Base-by-base conservation (phyloP, 2,888 invertebrate species). In the Drosophila yooni region DNA sequence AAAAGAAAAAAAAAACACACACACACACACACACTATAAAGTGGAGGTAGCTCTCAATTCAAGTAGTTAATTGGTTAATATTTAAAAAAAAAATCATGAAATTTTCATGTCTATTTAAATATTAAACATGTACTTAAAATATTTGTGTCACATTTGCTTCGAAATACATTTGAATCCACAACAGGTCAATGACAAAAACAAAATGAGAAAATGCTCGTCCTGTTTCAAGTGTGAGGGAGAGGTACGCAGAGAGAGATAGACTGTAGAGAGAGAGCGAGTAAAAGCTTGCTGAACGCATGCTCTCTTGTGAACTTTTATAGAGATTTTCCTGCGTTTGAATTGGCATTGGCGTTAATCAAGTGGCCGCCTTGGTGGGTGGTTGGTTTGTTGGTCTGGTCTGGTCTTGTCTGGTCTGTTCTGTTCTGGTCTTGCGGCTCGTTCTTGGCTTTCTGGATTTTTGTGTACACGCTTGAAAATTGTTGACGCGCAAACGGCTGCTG, bases 161-260 rank as follows among this genome's bases (percentile, higher is more conserved):
- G 40, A 60, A 51, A 57, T 58, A 58, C 46, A 50, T 70, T 66
- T 21, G 27, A 56, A 56, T 69, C 69, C 82, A 87, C 86, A 87
- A 87, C 86, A 87, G 86, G 86, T 87, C 90, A 87, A 85, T 83
- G 90, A 90, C 88, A 87, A 87, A 90, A 87, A 87, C 86, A 90
- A 86, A 56, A 89, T 57, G 70, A 62, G 63, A 48, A 38, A 59
- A 54, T 53, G 38, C 56, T 61, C 36, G 58, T 83, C 87, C 86
- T 86, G 80, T 56, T 46, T 50, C 15, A 46, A 46, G 52, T 67
- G n/a, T 21, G 27, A 38, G 54, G 40, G 11, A 34, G n/a, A 11
- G 50, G 31, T 15, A 36, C 58, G 51, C 25, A 52, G 48, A 31
- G 48, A 25, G 29, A 18, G 43, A 7, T 7, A 36, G 15, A 36